Base-by-base conservation (phyloP, 2,888 invertebrate species). In the Himalopsyche tibetana region DNA sequence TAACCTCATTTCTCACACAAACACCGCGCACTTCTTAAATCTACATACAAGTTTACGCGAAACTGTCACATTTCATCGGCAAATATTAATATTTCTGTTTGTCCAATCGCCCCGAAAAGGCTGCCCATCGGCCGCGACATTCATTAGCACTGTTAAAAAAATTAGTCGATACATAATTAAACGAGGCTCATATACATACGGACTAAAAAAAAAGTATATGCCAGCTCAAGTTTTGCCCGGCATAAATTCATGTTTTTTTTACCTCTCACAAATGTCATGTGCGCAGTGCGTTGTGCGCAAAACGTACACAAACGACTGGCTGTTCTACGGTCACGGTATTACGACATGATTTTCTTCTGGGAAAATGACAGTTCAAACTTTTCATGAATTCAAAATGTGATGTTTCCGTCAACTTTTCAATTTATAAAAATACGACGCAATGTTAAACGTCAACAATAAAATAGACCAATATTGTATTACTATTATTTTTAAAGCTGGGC, bases 151-250 rank as follows among this genome's bases (percentile, higher is more conserved):
- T 56, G 85, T 86, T 83, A 86, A 87, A 88, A 82, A 88, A 88
- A 87, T 86, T 93, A 93, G 93, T 93, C 93, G 92, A 93, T 93
- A 93, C 93, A 92, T 93, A 93, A 93, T 93, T 93, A 93, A 93
- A 93, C 83, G 91, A 91, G 90, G 91, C 91, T 91, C 93, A 91
- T 93, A 93, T 93, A 93, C 93, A 93, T 90, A 92, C 91, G 92
- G 92, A 91, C 90, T 90, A 91, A 92, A 93, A 93, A 92, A 93
- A 93, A 93, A 93, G 93, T 93, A 93, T 93, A 93, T 92, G 91
- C 93, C 82, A 93, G 69, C 85, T 80, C 40, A 85, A 82, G 51
- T 92, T 93, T 93, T 93, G 90, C 93, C 93, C 93, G 93, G 93
- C 92, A 93, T 93, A 89, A 93, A 93, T 93, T 93, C 92, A 93